Base-by-base conservation (phyloP, 2,797 vertebrate genomes). In the Sebastes kiyomatsui region DNA sequence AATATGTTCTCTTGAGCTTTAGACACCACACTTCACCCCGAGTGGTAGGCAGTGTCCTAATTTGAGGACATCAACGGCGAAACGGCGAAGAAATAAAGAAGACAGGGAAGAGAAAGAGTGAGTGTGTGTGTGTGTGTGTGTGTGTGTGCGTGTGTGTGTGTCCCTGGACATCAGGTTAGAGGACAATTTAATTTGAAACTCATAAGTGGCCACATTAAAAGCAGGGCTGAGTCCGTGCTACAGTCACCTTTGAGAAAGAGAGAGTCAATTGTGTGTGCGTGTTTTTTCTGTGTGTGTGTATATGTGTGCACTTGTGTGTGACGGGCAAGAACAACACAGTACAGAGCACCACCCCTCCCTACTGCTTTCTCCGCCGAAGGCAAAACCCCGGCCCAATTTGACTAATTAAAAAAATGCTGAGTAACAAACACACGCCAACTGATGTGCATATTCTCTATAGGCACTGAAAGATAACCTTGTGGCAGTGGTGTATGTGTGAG, bases 381-480 rank as follows among this genome's bases (percentile, higher is more conserved):
- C 86, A 18, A 85, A 89, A 79, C 61, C 49, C 80, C 85, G 90
- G 84, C 87, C 90, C 74, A 85, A 85, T 92, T 93, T 86, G 67
- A 81, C 84, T 90, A 88, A 91, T 92, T 92, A 83, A 86, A 88
- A 85, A 89, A 89, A 54, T 38, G 86, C 91, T 65, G 91, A 81
- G 80, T 82, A 86, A 86, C 76, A 81, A 67, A 62, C 30, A 23
- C 62, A 81, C 67, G 77, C 42, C 62, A 6, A 8, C 54, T 16
- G 0, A 54, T 1, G 13, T 64, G 3, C 60, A 25, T 6, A 13
- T 55, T 22, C 9, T 52, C 16, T 52, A 42, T 22, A 25, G 22
- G 5, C 64, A 20, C 16, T 4, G 16, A 4, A 1, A 61, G 61
- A 79, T 64, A 69, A 75, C 33, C 76, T 62, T 49, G 25, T 52